Evolutionary conservation across 2,113 vertebrate genomes (phyloP), one percentile per base, ranked within the genome.

Genomic region (Oreocharis arfaki): DNA sequence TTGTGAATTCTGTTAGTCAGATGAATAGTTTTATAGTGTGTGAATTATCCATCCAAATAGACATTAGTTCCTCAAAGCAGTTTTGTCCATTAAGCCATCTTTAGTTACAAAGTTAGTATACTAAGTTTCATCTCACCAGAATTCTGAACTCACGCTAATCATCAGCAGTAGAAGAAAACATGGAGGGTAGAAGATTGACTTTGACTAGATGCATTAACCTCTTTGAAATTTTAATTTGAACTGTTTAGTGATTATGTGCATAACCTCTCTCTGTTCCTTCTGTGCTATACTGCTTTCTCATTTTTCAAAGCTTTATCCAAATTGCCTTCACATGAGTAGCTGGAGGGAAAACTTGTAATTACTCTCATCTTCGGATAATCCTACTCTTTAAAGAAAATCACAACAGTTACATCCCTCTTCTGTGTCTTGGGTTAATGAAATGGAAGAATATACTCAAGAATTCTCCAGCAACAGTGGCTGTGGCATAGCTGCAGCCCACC

Each of bases 211-310:
- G n/a, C 33, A 82, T 73, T 93, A 91, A 57, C 75, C 46, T 87
- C 70, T 28, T 78, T 68, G 65, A 96, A 96, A 89, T 87, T 64
- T 73, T 89, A 79, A 87, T 91, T 83, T 80, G 23, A 95, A 87
- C 46, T 71, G 28, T 88, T 87, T 59, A 35, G 41, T 53, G 12
- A 39, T 80, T 85, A 49, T 52, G 27, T 65, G 77, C 32, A 33
- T 71, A 91, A 92, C 42, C 44, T 67, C 50, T n/a, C 57, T 84
- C 37, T 61, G 18, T 69, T 65, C 41, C 9, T 67, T 90, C 42
- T 85, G 28, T 69, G 49, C 26, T 86, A 50, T 39, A 61, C 8
- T 46, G 41, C 52, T 65, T 79, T 79, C 84, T 80, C 42, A 64
- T 89, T 93, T 93, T 91, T 87, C 71, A 90, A 76, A 84, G 32